A percentile compares a stretch with the other conserved stretches of the same genome.
phyloP scores from a whole-genome alignment of 2,113 vertebrate species.

The Dolichotis patagonum region DNA sequence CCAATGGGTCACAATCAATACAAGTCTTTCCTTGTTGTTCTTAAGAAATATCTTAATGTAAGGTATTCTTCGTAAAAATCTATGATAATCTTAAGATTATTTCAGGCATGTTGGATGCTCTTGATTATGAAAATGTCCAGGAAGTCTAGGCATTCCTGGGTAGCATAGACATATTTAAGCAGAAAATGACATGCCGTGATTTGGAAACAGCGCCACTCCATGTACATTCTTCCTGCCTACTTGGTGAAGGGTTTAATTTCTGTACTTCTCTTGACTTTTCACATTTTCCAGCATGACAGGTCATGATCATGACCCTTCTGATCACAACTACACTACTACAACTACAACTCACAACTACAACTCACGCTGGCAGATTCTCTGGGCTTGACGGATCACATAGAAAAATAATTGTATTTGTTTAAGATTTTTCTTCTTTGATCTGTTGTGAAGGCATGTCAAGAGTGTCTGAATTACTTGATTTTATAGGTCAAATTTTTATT shows the following conservation, averaged over 20 bases:
- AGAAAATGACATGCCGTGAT: neutral
- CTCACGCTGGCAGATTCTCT: neutral
- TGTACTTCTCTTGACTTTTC: neutral
- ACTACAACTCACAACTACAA: neutral
- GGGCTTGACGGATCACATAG: neutral
- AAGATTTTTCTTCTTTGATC: slow-evolving; percentile 12
- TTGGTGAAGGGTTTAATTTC: neutral
- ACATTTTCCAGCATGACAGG: neutral
- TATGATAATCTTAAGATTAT: neutral
- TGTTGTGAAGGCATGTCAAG: neutral
- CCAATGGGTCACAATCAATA: neutral
- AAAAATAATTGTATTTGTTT: neutral
- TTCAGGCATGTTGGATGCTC: neutral
- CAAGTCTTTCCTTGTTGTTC: neutral
- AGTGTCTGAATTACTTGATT: slow-evolving; percentile 26
- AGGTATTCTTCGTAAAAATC: neutral
- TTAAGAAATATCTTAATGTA: slow-evolving; percentile 18
- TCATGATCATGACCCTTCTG: neutral
- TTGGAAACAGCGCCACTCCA: neutral
- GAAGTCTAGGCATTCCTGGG: neutral
- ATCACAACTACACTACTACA: neutral
- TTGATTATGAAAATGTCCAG: neutral
- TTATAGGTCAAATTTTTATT: neutral
- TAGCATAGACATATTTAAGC: neutral
- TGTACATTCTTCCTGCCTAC: neutral